Evolutionary conservation across 2,797 vertebrate species (phyloP), one percentile per base, ranked within the genome.

Genomic region (Microctenopoma steveboyesi): DNA sequence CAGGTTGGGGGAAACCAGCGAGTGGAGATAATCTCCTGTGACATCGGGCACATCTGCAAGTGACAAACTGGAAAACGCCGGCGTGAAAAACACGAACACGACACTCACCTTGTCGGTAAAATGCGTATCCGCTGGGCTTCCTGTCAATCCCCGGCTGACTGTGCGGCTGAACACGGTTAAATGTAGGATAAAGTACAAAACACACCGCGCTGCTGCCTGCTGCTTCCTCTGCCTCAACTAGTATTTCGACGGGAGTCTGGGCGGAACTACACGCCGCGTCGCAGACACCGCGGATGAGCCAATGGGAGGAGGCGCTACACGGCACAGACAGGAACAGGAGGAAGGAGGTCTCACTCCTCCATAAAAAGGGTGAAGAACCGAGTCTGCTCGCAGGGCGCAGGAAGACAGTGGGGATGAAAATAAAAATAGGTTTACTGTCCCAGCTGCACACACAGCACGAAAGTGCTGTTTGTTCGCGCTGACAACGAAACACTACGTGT

Each of bases 221-320:
- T 64, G 81, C 86, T 84, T 86, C 78, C 75, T 90, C 73, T 53
- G 78, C 72, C 59, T 83, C 76, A 71, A 75, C 83, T 86, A 64
- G 86, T 91, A 81, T 86, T 90, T 80, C 74, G 79, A 60, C 86
- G 90, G 83, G 85, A 85, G 61, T 81, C 39, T 83, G 90, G 93
- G 94, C 92, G 94, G 93, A 86, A 81, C 89, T 89, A 87, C 89
- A 64, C 84, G 84, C 82, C 89, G 89, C 89, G 88, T 79, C 79
- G 73, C 71, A 88, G 89, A 83, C 88, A 74, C 25, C 13, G 59
- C 51, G 69, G 48, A 80, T 53, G 39, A 88, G 76, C 90, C 91
- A 92, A 92, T 92, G 28, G 15, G 80, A 89, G 74, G 77, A 72
- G 85, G 78, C 76, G 63, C 52, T 5, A 0, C 67, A 13, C 15